phyloP scores from a whole-genome alignment of 1,140 invertebrate species.

The Octopus bimaculoides region DNA sequence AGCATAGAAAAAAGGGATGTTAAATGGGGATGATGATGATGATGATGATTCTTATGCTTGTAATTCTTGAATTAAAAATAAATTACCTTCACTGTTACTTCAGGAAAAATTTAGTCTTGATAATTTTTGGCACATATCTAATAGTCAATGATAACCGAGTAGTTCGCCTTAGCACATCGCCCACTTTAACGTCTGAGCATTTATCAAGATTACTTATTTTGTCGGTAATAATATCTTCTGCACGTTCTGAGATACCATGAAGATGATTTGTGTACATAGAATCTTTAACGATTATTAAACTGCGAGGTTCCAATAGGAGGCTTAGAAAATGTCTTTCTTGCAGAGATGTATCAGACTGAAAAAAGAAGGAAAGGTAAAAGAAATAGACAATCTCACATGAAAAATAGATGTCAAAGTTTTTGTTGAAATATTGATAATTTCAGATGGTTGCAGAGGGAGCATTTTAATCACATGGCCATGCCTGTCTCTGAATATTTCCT shows the following conservation, averaged over 20 bases:
- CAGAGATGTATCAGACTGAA: slow-evolving; percentile 32
- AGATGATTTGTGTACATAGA: slow-evolving; percentile 81
- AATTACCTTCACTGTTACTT: not conserved
- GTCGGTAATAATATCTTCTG: slow-evolving; percentile 69
- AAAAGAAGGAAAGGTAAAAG: not conserved
- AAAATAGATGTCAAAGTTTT: too few species aligned
- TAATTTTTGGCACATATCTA: slow-evolving; percentile 86
- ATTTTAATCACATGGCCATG: too few species aligned
- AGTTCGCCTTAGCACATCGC: slow-evolving; percentile 62
- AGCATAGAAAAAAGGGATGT: too few species aligned
- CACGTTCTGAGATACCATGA: slow-evolving; percentile 82
- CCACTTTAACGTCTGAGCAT: slow-evolving; percentile 31
- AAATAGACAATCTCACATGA: not conserved
- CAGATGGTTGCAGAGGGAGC: too few species aligned
- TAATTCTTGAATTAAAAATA: too few species aligned
- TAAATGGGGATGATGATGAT: too few species aligned
- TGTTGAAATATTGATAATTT: too few species aligned
- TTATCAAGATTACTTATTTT: slow-evolving; percentile 67
- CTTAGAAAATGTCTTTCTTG: slow-evolving; percentile 58
- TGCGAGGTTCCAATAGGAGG: slow-evolving; percentile 81
- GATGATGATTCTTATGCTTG: too few species aligned
- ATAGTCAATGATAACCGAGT: slow-evolving; percentile 90
- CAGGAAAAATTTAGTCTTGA: slow-evolving; percentile 63
- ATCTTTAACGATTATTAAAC: slow-evolving; percentile 81
- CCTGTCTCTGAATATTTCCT: too few species aligned